Base-by-base conservation (phyloP, 2,113 vertebrate species). In the Indri indri region DNA sequence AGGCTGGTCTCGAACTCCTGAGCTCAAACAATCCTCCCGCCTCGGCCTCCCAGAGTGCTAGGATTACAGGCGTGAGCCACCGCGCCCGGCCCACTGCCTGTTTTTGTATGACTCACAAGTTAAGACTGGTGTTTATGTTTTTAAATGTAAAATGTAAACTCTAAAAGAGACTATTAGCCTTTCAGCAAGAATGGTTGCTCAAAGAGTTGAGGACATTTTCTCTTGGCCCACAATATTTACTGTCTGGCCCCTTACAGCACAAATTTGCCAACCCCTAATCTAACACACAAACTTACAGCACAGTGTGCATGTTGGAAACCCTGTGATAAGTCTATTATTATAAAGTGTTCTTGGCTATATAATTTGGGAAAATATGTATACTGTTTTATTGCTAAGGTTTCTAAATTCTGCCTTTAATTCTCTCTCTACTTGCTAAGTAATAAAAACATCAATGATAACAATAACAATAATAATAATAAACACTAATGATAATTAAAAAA, bases 351-450 rank as follows among this genome's bases (percentile, higher is more conserved):
- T 54, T 70, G 50, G 52, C n/a, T 70, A 4, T 27, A 32, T 70
- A 40, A 47, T 77, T 79, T 50, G 40, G 18, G 12, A 20, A 95
- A 79, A 92, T 66, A 66, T 57, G 14, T 34, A 80, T 59, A 25
- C 3, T 87, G 10, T 59, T 86, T 23, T 86, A 34, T 32, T 86
- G 34, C 16, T 79, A 12, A 93, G 12, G 22, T 42, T 57, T 84
- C 47, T 90, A 40, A 89, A 88, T 76, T 22, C 32, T 76, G 14
- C 16, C 47, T 76, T 77, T 89, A 80, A 47, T 87, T 91, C 47
- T 93, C 45, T 91, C 47, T 93, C 45, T 91, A 71, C 22, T n/a
- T 93, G 27, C 65, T 74, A 81, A 92, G 13, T 94, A 85, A 61
- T 66, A 45, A 91, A 89, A 90, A n/a, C 11, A 59, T 47, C 12